These are phyloP conservation scores for Anoura caudifer DNA, from an alignment of 2,113 vertebrate genomes.

Conservation along the genomic window DNA sequence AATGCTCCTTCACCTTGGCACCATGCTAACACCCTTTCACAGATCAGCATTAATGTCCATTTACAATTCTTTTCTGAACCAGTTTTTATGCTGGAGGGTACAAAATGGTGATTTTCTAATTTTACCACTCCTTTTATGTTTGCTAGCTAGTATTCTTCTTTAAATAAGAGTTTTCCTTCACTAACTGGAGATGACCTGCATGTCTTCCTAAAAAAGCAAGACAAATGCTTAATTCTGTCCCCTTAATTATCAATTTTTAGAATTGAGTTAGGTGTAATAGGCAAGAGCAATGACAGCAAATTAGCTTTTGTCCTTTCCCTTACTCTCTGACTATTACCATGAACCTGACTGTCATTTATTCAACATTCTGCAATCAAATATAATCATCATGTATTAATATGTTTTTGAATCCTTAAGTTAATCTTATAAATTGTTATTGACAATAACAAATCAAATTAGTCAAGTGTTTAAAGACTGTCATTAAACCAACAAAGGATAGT, in stretches of 20 bases:
- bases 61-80: neutral
- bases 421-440: neutral
- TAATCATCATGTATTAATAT: neutral
- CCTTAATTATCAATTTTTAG: slow-evolving; percentile 3
- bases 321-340: neutral
- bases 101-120: neutral
- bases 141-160: neutral
- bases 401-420: neutral
- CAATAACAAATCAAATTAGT: neutral
- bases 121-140: neutral
- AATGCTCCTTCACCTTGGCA: neutral
- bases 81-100: neutral
- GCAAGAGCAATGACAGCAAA: neutral
- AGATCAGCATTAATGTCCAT: neutral
- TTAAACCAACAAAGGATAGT: neutral
- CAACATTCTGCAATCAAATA: neutral
- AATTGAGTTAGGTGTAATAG: neutral
- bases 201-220: neutral
- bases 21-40: neutral
- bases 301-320: neutral
- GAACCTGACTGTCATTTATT: slow-evolving; percentile 12
- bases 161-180: neutral
- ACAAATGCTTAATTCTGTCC: slow-evolving; percentile 23
- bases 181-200: neutral
- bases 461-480: neutral